A percentile compares a stretch with the other conserved stretches of the same genome.
phyloP scores from a whole-genome alignment of 2,113 vertebrate genomes.

The Coracopsis vasa region DNA sequence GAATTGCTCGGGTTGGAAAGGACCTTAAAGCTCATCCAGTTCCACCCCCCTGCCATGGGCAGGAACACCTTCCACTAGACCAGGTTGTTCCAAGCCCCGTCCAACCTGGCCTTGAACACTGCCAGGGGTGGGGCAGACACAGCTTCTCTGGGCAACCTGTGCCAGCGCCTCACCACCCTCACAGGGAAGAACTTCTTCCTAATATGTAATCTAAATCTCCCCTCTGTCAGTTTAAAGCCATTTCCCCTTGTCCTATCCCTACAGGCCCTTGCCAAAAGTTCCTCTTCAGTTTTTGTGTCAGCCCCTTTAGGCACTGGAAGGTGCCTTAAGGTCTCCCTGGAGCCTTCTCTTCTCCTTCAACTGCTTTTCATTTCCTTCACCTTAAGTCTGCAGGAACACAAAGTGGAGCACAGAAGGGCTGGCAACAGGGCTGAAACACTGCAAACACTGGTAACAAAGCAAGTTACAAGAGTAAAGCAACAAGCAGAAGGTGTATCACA shows the following conservation, averaged over 20 bases:
- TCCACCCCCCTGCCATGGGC: neutral
- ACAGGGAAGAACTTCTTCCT: neutral
- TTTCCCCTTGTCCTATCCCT: neutral
- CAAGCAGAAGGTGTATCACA: fast-evolving
- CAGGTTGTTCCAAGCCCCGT: neutral
- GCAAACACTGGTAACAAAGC: neutral
- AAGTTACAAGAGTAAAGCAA: neutral
- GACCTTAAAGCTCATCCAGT: neutral
- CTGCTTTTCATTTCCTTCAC: neutral
- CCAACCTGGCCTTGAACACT: neutral
- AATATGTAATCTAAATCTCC: neutral
- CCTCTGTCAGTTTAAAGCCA: neutral
- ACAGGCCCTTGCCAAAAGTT: neutral
- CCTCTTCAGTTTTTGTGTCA: neutral
- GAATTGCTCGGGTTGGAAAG: neutral
- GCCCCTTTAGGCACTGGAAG: neutral
- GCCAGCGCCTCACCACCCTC: neutral
- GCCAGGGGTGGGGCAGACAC: neutral
- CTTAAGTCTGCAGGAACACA: neutral
- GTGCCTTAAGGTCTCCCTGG: neutral
- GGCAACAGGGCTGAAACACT: neutral
- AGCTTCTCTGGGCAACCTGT: neutral
- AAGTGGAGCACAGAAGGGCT: neutral
- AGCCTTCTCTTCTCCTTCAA: neutral
- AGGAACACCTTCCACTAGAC: neutral